phyloP scores from a whole-genome alignment of 2,113 vertebrate genomes.

The Platysteira castanea region DNA sequence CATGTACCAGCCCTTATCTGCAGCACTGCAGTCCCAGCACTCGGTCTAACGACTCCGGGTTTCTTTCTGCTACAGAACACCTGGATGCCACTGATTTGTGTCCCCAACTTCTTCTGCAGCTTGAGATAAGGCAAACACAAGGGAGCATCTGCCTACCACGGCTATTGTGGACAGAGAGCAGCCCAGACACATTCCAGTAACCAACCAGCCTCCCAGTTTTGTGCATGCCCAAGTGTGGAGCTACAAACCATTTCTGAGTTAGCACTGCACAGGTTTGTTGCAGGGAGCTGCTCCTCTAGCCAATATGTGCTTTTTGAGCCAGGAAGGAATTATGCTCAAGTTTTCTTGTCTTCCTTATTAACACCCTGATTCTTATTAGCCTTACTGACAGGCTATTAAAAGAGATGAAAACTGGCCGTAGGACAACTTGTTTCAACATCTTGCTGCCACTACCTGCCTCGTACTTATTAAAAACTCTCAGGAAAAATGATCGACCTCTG shows the following conservation, averaged over 20 bases:
- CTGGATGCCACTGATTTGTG: not conserved
- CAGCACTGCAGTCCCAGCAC: not conserved
- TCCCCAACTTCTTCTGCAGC: not conserved
- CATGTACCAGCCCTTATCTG: not conserved
- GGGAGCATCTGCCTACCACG: not conserved
- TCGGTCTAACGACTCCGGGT: not conserved
- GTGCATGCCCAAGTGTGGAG: not conserved
- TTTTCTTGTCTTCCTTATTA: not conserved
- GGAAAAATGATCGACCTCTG: not conserved
- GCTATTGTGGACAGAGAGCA: not conserved
- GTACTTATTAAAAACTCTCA: not conserved
- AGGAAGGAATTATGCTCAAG: not conserved
- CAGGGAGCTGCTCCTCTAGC: not conserved
- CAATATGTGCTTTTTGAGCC: not conserved
- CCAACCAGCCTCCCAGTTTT: not conserved
- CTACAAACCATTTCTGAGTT: not conserved
- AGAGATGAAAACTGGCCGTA: not conserved
- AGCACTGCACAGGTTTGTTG: rapidly evolving
- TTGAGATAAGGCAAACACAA: not conserved
- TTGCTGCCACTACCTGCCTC: not conserved
- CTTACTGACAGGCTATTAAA: not conserved
- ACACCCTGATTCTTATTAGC: not conserved
- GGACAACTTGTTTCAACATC: not conserved
- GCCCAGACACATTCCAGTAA: not conserved
- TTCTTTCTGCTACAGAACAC: not conserved